Evolutionary conservation across 1,140 invertebrate species (phyloP).

Genomic region (Achatina immaculata): DNA sequence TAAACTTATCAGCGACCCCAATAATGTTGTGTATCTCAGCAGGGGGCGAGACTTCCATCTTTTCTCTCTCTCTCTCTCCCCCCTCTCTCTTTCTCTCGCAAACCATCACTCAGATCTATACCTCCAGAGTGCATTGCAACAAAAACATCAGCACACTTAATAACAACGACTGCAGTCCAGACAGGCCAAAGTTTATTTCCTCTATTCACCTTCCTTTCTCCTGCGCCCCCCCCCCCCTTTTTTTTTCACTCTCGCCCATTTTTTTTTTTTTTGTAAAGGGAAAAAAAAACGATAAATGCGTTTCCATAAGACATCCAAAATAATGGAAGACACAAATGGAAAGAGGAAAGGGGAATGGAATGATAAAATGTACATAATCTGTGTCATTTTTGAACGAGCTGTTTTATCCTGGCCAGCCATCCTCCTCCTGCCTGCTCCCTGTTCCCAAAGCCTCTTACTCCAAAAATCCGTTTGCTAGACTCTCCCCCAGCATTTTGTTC

Average conservation of each 20-base stretch:
- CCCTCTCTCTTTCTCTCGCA: background rate
- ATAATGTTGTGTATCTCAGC: slow-evolving; percentile 1
- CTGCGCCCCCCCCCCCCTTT: background rate
- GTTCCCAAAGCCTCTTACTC: background rate
- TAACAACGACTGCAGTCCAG: slow-evolving; percentile 2
- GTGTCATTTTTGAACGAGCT: background rate
- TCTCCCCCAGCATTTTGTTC: background rate
- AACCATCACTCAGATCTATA: background rate
- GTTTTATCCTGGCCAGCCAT: background rate
- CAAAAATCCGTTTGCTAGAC: background rate
- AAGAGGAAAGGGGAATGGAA: background rate
- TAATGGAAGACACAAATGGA: slow-evolving; percentile 5
- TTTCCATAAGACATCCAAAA: slow-evolving; percentile 12
- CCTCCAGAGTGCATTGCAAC: slow-evolving; percentile 7
- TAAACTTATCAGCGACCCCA: slow-evolving; percentile 25
- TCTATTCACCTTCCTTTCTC: background rate
- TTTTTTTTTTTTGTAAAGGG: background rate
- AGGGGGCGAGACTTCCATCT: background rate
- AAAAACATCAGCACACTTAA: slow-evolving; percentile 15
- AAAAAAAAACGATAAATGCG: background rate
- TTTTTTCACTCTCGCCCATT: background rate
- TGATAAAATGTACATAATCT: slow-evolving; percentile 19
- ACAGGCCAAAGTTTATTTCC: background rate
- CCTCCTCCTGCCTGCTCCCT: background rate
- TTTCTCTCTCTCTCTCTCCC: background rate